Evolutionary conservation across 2,888 invertebrate species (phyloP), one percentile per base, ranked within the genome.

Genomic region (Leptarthrus brevirostris): DNA sequence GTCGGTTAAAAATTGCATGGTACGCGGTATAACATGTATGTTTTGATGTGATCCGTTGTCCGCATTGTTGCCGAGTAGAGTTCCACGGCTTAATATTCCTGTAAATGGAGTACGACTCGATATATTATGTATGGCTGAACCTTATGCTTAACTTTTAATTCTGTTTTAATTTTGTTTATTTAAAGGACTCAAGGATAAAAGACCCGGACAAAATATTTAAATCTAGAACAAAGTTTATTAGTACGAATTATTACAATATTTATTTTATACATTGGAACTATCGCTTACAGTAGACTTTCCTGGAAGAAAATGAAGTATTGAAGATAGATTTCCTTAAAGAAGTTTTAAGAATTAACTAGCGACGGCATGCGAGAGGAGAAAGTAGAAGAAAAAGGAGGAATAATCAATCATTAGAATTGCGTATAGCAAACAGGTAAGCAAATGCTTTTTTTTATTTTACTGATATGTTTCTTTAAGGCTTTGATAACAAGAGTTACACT

Each of bases 381-480:
- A 69, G 52, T 18, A 52, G 20, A 52, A 34, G 52, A 14, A 20
- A 52, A 22, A 10, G 14, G n/a, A 47, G 5, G n/a, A 47, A n/a
- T 47, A 66, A 49, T 47, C 20, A 61, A 61, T 36, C 34, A 16
- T 30, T 8, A 30, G 20, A 66, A 30, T 18, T 20, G 52, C 30
- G 49, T 52, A 36, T 18, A 69, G 34, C 16, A 69, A 52, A 30
- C 16, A 20, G 26, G 8, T 52, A 69, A 69, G 69, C 69, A 69
- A 69, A 69, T 69, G 69, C 69, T 69, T 69, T 69, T 69, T 69
- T 24, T 66, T 20, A 34, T 64, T 69, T 52, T 30, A 34, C 30
- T 69, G 69, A 69, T 69, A 69, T 69, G 69, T 69, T 30, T 69
- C 12, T 66, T 52, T 69, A 69, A 69, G 69, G 69, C 69, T 69